These are phyloP conservation scores for Trypoxylon attenuatum DNA, from an alignment of 2,888 invertebrate species.

Conservation along the genomic window DNA sequence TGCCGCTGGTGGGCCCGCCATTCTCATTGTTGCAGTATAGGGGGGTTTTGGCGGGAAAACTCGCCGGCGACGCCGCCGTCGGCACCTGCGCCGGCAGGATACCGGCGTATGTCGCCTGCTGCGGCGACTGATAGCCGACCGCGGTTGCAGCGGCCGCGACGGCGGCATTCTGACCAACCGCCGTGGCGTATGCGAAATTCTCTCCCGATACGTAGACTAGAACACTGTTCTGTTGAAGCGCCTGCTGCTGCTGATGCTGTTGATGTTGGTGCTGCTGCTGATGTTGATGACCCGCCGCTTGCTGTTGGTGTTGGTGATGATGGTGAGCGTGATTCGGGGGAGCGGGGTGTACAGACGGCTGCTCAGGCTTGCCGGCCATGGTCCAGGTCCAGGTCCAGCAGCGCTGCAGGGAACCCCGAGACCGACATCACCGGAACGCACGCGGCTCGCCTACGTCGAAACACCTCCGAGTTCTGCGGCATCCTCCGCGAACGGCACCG, in stretches of 20 bases:
- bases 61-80: slow-evolving; percentile 54
- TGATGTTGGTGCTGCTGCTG: slow-evolving; percentile 47
- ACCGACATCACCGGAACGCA: slow-evolving; percentile 83
- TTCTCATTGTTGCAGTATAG: slow-evolving; percentile 44
- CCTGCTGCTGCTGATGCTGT: slow-evolving; percentile 49
- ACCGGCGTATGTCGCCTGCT: slow-evolving; percentile 57
- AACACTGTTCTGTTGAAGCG: slow-evolving; percentile 76
- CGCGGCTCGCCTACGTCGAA: slow-evolving; percentile 72
- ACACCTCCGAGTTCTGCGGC: slow-evolving; percentile 70
- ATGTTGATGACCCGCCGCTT: slow-evolving; percentile 46
- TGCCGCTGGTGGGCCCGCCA: slow-evolving; percentile 31
- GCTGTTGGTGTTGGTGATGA: slow-evolving; percentile 55
- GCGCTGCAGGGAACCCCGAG: slow-evolving; percentile 73
- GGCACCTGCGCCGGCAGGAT: slow-evolving; percentile 58
- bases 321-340: slow-evolving; percentile 66
- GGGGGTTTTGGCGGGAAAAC: slow-evolving; percentile 60
- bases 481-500: slow-evolving; percentile 65
- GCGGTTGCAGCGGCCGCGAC: slow-evolving; percentile 72
- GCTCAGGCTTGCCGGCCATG: slow-evolving; percentile 88
- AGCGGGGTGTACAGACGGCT: slow-evolving; percentile 76
- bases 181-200: slow-evolving; percentile 76
- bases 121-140: slow-evolving; percentile 58
- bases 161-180: slow-evolving; percentile 76
- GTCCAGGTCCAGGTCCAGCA: slow-evolving; percentile 76
- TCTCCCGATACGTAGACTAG: slow-evolving; percentile 79